These are phyloP conservation scores for Hyposoter dolosus DNA, from an alignment of 2,888 invertebrate genomes.

Conservation along the genomic window DNA sequence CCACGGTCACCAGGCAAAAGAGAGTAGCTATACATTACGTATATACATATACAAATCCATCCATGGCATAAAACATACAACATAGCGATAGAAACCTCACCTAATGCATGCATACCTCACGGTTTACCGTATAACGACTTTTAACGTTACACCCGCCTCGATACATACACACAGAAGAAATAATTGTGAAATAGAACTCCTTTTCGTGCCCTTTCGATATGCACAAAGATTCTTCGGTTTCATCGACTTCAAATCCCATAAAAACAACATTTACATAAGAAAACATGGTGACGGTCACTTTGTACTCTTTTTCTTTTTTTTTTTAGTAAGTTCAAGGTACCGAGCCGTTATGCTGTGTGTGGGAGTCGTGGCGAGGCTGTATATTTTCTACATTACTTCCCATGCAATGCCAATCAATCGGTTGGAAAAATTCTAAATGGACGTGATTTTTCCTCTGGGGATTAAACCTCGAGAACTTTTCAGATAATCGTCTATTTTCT, in stretches of 20 bases:
- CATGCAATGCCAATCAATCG: neutral
- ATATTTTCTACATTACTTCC: neutral
- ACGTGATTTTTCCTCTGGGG: neutral
- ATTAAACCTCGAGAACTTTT: neutral
- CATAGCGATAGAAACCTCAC: conserved; percentile 20
- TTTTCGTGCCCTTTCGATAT: neutral
- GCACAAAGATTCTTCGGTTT: conserved; percentile 17
- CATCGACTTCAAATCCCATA: neutral
- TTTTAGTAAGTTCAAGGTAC: neutral
- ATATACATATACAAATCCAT: conserved; percentile 3
- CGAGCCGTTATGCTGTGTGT: neutral
- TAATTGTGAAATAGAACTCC: conserved; percentile 47
- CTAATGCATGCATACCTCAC: conserved; percentile 48
- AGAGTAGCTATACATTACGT: conserved; percentile 36
- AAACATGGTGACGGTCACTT: neutral
- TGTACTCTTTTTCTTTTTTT: neutral
- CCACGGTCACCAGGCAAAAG: conserved; percentile 59
- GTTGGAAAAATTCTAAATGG: neutral
- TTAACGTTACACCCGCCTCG: conserved; percentile 47
- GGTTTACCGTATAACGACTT: conserved; percentile 65
- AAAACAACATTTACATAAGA: neutral
- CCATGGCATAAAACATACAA: conserved; percentile 25
- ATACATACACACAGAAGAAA: conserved; percentile 32
- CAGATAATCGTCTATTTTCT: neutral
- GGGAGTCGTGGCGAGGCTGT: neutral